A percentile compares a stretch with the other conserved stretches of the same genome.
These are phyloP conservation scores for Cromileptes altivelis DNA, from an alignment of 2,113 vertebrate genomes.

Conservation along the genomic window DNA sequence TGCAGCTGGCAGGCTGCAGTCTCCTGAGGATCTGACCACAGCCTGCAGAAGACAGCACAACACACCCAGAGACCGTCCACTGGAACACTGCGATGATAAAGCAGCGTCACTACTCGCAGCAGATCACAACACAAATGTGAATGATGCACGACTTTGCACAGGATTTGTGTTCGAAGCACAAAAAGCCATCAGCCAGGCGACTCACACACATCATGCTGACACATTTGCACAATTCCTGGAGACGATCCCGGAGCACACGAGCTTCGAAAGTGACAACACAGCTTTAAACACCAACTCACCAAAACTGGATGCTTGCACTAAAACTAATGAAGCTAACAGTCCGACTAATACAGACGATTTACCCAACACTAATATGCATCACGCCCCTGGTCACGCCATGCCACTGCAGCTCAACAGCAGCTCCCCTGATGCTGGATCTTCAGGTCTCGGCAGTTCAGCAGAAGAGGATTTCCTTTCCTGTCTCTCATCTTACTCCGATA, in stretches of 20 bases:
- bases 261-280: slow-evolving; percentile 30
- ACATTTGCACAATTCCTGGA: slow-evolving; percentile 58
- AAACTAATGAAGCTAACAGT: slow-evolving; percentile 28
- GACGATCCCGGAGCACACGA: slow-evolving; percentile 63
- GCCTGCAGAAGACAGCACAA: slow-evolving; percentile 36
- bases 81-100: slow-evolving; percentile 39
- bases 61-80: slow-evolving; percentile 10
- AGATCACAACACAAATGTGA: slow-evolving; percentile 23
- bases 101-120: neutral
- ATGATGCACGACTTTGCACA: slow-evolving; percentile 5
- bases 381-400: neutral
- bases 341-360: slow-evolving; percentile 32
- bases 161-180: neutral
- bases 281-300: slow-evolving; percentile 20
- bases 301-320: neutral
- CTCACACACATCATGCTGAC: slow-evolving; percentile 33
- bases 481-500: slow-evolving; percentile 70
- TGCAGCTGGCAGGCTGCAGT: slow-evolving; percentile 88
- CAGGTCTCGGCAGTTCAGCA: slow-evolving; percentile 67
- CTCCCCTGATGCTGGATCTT: slow-evolving; percentile 67
- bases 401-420: slow-evolving; percentile 17
- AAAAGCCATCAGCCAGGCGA: slow-evolving; percentile 1
- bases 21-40: slow-evolving; percentile 51
- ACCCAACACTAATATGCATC: slow-evolving; percentile 32
- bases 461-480: slow-evolving; percentile 72